A percentile compares a stretch with the other conserved stretches of the same genome.
These are phyloP conservation scores for Merluccius polli DNA, from an alignment of 2,797 vertebrate genomes.

Conservation along the genomic window DNA sequence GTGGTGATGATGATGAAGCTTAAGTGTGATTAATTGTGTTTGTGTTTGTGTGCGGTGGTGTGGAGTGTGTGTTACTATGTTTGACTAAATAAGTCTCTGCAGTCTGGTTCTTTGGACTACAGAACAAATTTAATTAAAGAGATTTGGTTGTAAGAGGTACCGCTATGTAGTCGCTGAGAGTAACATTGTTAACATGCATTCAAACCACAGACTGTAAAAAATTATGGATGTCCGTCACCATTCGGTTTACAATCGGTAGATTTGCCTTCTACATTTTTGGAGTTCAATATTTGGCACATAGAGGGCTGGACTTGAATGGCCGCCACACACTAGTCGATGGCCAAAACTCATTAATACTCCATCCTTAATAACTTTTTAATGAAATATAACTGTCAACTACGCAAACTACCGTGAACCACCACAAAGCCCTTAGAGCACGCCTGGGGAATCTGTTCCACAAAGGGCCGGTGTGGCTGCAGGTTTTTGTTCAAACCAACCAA, in stretches of 20 bases:
- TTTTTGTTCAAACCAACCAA: too few species aligned
- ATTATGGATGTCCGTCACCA: too few species aligned
- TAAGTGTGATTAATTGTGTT: neutral
- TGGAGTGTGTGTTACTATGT: neutral
- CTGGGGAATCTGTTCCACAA: too few species aligned
- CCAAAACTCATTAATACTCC: neutral
- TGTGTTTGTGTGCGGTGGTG: neutral
- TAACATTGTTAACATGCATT: neutral
- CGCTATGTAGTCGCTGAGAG: neutral
- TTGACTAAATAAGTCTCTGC: neutral
- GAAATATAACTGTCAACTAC: too few species aligned
- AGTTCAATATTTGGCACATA: too few species aligned
- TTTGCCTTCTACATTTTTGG: too few species aligned
- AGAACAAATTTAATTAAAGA: neutral
- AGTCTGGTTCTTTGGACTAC: neutral
- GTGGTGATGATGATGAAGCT: constrained; percentile 4
- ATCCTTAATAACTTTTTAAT: neutral
- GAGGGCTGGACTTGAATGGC: too few species aligned
- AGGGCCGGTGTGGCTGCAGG: too few species aligned
- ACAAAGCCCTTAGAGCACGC: too few species aligned
- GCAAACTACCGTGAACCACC: too few species aligned
- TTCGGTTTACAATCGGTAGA: too few species aligned
- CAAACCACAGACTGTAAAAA: too few species aligned
- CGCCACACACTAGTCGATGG: neutral
- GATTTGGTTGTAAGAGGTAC: neutral